Conservation (phyloP, 2,113 vertebrate species). For the Anser cygnoides region DNA sequence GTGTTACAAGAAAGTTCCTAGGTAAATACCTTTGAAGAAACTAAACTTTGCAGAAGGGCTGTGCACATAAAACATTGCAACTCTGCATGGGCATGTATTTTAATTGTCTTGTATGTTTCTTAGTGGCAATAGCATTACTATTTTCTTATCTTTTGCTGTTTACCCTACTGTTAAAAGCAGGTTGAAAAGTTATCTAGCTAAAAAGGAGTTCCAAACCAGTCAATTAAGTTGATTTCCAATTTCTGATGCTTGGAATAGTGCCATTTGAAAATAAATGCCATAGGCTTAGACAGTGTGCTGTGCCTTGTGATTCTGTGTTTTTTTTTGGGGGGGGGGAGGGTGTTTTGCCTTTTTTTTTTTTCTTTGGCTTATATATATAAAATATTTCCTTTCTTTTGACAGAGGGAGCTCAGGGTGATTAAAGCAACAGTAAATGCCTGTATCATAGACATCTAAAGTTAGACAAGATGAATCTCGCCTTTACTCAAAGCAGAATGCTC, state of each 20-base stretch:
- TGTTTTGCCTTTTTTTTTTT: neutral
- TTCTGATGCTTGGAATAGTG: constrained; percentile 4
- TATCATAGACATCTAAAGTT: neutral
- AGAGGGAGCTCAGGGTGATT: neutral
- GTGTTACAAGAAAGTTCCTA: neutral
- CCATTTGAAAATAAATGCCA: constrained; percentile 26
- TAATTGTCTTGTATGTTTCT: constrained; percentile 63
- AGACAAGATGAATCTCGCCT: neutral
- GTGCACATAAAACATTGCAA: neutral
- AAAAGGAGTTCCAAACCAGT: constrained; percentile 38
- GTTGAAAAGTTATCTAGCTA: constrained; percentile 32
- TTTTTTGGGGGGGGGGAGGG: no score
- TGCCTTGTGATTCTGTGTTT: neutral
- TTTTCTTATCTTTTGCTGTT: constrained; percentile 48
- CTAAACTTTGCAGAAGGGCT: neutral
- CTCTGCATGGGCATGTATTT: neutral
- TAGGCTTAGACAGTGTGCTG: neutral
- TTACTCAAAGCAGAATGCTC: neutral
- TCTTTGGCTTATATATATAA: neutral
- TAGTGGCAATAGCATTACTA: constrained; percentile 42
- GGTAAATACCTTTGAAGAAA: neutral
- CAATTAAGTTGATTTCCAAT: constrained; percentile 22
- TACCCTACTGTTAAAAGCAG: constrained; percentile 34
- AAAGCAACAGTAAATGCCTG: neutral
- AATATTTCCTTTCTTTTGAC: neutral